Percentiles rank a stretch among this genome's conserved stretches.
Conservation (phyloP, 1,140 invertebrate species). For the Drosophila watanabei region DNA sequence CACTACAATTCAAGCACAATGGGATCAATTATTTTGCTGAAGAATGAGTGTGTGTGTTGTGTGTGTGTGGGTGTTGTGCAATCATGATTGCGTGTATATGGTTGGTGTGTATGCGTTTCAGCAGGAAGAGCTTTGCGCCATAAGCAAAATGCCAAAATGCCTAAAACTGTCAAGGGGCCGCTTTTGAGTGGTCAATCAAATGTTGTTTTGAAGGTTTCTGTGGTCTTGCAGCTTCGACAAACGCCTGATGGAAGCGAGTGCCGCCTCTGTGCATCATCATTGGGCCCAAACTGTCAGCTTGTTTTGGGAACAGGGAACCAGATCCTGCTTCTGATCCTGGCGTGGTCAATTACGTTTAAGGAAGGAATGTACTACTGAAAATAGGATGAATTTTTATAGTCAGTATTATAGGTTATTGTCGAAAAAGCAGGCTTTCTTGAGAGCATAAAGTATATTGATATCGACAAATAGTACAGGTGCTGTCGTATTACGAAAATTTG, state of each 20-base stretch:
- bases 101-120: not conserved
- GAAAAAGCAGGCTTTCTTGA: not conserved
- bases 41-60: not conserved
- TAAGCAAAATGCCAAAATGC: conserved; percentile 58
- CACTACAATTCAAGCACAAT: conserved; percentile 77
- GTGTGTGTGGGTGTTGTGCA: conserved; percentile 53
- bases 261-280: conserved; percentile 9
- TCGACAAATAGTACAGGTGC: no score
- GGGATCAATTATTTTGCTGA: conserved; percentile 77
- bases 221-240: conserved; percentile 57
- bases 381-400: not conserved
- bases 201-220: conserved; percentile 76
- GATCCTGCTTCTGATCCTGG: not conserved
- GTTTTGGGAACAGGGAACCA: conserved; percentile 1
- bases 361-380: not conserved
- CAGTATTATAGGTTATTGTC: not conserved
- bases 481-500: no score
- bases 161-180: conserved; percentile 54
- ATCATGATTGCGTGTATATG: conserved; percentile 52
- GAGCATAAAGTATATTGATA: not conserved
- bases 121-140: conserved; percentile 42
- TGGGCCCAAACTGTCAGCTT: conserved; percentile 19
- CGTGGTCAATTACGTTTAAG: conserved; percentile 1
- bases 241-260: not conserved
- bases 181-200: conserved; percentile 79